These are phyloP conservation scores for Agrilus planipennis DNA, from an alignment of 1,140 invertebrate species.

Conservation along the genomic window DNA sequence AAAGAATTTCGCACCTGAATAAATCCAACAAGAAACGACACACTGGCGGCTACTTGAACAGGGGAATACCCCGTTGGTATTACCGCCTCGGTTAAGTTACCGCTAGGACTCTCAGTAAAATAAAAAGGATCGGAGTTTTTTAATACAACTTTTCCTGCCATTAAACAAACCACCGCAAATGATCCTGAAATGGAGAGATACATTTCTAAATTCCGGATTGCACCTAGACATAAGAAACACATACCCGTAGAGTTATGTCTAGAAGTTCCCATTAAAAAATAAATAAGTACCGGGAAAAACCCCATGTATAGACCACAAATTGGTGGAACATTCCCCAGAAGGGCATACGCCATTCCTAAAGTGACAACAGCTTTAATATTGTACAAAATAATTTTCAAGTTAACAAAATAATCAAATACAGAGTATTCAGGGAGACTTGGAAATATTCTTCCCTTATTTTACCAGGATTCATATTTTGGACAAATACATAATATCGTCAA, in stretches of 20 bases:
- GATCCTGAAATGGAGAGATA: conserved; percentile 42
- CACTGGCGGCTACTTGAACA: conserved; percentile 43
- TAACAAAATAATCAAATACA: too few species aligned
- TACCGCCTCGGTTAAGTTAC: too few species aligned
- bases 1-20: conserved; percentile 42
- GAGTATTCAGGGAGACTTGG: too few species aligned
- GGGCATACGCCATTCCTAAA: conserved; percentile 89
- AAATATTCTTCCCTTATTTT: too few species aligned
- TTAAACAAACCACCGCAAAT: conserved; percentile 78
- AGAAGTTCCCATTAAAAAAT: conserved; percentile 84
- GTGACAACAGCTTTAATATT: too few species aligned
- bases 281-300: conserved; percentile 84
- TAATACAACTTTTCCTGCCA: conserved; percentile 68
- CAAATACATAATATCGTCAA: too few species aligned
- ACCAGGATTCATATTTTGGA: too few species aligned
- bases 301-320: conserved; percentile 90
- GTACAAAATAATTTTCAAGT: too few species aligned
- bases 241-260: conserved; percentile 82
- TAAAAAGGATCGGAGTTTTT: conserved; percentile 30
- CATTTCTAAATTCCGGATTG: neutral
- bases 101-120: too few species aligned
- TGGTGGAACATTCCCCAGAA: conserved; percentile 75
- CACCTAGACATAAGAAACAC: conserved; percentile 2
- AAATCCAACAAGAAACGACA: conserved; percentile 45
- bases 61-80: conserved; percentile 38